Base-by-base conservation (phyloP, 1,140 invertebrate species). In the Conus ventricosus region DNA sequence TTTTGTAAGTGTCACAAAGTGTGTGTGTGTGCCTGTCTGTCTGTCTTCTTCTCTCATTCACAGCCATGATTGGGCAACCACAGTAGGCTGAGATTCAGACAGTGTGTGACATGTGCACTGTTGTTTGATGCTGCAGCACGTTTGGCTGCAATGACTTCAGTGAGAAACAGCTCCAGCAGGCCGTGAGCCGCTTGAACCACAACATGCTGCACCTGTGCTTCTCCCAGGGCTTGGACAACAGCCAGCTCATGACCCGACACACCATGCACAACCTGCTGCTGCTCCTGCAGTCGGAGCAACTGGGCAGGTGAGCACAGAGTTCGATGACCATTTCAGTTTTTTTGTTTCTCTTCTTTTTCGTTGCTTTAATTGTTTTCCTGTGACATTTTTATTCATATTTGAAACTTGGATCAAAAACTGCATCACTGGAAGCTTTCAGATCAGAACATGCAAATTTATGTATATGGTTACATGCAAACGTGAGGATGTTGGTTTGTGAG, bases 131-230 rank as follows among this genome's bases (percentile, higher is more conserved):
- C 8, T 60, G 87, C 93, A 97, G 97, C 93, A 97, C 97, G 94
- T 98, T 98, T 94, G 97, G 96, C 93, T 96, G 95, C 71, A 96
- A 96, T 92, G 96, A 97, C 93, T 95, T 97, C 92, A 96, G 96
- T 83, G 96, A 97, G 93, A 96, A 96, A 90, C 97, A 97, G 94
- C 97, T 98, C 95, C 95, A 96, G 81, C 96, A 96, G 91, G 96
- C 96, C 95, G 97, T 98, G 10, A 96, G 97, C 11, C 96, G 97
- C 87, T 95, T 98, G 25, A 98, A 98, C 95, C 96, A 97, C 86
- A 98, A 98, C 93, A 96, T 98, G 78, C 95, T 98, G 90, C 97
- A 97, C 95, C 94, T 98, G 88, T 98, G 97, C 94, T 97, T 97
- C 90, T 97, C 97, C 4, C 97, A 98, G 95, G 96, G 97, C 91